phyloP scores from a whole-genome alignment of 2,797 vertebrate genomes.

The Ataeniobius toweri region DNA sequence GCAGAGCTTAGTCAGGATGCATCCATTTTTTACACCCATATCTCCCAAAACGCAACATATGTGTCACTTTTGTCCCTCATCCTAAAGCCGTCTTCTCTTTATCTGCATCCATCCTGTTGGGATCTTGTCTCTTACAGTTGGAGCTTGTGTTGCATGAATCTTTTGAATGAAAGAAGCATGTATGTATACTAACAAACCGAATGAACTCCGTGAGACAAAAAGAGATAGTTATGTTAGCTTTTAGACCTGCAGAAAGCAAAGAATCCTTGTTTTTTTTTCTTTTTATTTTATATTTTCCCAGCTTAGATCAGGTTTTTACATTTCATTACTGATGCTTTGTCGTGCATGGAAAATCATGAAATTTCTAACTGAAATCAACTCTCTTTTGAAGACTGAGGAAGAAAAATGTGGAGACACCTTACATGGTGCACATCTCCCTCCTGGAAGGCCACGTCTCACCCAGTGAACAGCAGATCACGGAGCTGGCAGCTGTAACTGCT shows the following conservation, averaged over 20 bases:
- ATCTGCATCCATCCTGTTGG: neutral
- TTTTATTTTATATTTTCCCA: neutral
- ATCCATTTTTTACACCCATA: no score
- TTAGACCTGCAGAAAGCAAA: neutral
- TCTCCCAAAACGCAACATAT: no score
- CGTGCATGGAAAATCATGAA: neutral
- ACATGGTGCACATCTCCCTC: slow-evolving; percentile 72
- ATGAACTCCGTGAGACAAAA: neutral
- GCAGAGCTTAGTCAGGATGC: no score
- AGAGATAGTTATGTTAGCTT: neutral
- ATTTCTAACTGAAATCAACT: neutral
- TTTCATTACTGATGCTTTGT: slow-evolving; percentile 2
- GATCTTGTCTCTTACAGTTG: neutral
- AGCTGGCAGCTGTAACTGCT: slow-evolving; percentile 65
- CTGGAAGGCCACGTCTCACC: slow-evolving; percentile 73
- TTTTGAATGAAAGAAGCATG: neutral
- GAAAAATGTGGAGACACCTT: slow-evolving; percentile 68
- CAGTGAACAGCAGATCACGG: slow-evolving; percentile 14
- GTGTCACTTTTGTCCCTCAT: no score
- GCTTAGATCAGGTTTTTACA: neutral
- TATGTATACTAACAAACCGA: neutral
- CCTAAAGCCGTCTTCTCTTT: no score
- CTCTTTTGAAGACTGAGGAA: slow-evolving; percentile 72
- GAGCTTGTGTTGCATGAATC: neutral
- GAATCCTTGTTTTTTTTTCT: neutral